Percentiles rank a stretch among this genome's conserved stretches.
phyloP scores from a whole-genome alignment of 2,113 vertebrate species.

The Hassar affinis region DNA sequence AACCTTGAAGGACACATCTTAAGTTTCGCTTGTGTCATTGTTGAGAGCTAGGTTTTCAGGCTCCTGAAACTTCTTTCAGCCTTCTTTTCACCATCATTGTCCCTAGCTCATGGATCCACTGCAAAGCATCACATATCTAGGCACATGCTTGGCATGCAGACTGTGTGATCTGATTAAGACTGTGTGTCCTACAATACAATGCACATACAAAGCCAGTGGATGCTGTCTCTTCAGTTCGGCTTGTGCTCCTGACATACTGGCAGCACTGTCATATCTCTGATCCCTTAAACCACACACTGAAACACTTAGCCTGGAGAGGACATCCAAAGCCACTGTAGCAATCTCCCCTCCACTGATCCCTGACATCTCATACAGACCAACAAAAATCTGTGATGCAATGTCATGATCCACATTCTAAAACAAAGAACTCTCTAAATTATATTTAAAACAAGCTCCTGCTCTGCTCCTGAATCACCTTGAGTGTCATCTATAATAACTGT shows the following conservation, averaged over 20 bases:
- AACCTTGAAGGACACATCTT: too few species aligned
- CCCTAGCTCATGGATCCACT: conserved; percentile 18
- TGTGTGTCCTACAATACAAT: conserved; percentile 21
- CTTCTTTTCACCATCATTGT: too few species aligned
- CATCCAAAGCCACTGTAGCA: conserved; percentile 21
- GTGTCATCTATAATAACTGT: conserved; percentile 43
- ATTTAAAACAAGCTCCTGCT: conserved; percentile 43
- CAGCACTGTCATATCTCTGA: conserved; percentile 44
- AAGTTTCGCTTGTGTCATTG: too few species aligned
- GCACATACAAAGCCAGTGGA: conserved; percentile 26
- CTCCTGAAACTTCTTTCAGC: too few species aligned
- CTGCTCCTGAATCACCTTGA: conserved; percentile 39
- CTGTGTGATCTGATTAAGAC: conserved; percentile 6
- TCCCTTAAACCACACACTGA: conserved; percentile 17
- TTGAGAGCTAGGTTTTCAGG: too few species aligned
- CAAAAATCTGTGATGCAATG: conserved; percentile 32
- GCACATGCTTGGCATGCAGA: neutral
- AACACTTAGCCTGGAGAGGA: conserved; percentile 41
- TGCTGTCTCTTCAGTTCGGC: neutral
- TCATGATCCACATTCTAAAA: too few species aligned
- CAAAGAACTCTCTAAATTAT: too few species aligned
- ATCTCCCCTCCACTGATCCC: conserved; percentile 40
- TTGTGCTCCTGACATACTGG: conserved; percentile 35
- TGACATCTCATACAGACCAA: conserved; percentile 40
- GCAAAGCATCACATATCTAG: neutral